A percentile compares a stretch with the other conserved stretches of the same genome.
These are phyloP conservation scores for Daktulosphaira vitifoliae DNA, from an alignment of 1,140 invertebrate species.

Conservation along the genomic window DNA sequence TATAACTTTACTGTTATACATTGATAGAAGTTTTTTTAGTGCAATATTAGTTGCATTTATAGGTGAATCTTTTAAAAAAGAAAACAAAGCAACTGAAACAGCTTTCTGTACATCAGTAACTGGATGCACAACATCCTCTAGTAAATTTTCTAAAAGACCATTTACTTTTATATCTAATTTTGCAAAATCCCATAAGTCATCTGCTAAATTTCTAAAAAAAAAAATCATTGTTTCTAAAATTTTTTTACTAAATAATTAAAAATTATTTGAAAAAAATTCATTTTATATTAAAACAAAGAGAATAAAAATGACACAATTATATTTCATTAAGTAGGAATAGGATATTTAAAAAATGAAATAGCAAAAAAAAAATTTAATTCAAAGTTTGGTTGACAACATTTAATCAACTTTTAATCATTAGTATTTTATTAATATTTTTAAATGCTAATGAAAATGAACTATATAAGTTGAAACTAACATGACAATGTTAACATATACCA, in stretches of 20 bases:
- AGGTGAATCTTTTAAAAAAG: slow-evolving; percentile 52
- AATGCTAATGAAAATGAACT: too few relatives aligned
- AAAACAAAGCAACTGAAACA: slow-evolving; percentile 63
- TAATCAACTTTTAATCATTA: slow-evolving; percentile 17
- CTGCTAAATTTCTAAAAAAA: slow-evolving; percentile 51
- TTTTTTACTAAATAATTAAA: too few relatives aligned
- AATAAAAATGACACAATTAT: too few relatives aligned
- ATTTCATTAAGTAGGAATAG: too few relatives aligned
- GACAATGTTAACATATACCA: too few relatives aligned
- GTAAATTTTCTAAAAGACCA: slow-evolving; percentile 53
- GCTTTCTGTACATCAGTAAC: slow-evolving; percentile 70
- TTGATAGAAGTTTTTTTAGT: slow-evolving; percentile 49
- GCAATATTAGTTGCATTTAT: slow-evolving; percentile 38
- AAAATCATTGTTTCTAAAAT: background rate
- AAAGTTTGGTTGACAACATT: too few relatives aligned
- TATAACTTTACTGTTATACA: slow-evolving; percentile 68
- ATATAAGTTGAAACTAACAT: too few relatives aligned
- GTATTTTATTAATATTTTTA: too few relatives aligned
- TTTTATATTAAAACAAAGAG: too few relatives aligned
- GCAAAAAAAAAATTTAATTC: too few relatives aligned
- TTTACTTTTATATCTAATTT: slow-evolving; percentile 50
- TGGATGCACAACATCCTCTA: slow-evolving; percentile 68
- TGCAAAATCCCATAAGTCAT: slow-evolving; percentile 57
- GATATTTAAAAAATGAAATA: too few relatives aligned
- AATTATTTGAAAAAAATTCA: too few relatives aligned